Conservation (phyloP, 2,113 vertebrate species). For the Balaeniceps rex region DNA sequence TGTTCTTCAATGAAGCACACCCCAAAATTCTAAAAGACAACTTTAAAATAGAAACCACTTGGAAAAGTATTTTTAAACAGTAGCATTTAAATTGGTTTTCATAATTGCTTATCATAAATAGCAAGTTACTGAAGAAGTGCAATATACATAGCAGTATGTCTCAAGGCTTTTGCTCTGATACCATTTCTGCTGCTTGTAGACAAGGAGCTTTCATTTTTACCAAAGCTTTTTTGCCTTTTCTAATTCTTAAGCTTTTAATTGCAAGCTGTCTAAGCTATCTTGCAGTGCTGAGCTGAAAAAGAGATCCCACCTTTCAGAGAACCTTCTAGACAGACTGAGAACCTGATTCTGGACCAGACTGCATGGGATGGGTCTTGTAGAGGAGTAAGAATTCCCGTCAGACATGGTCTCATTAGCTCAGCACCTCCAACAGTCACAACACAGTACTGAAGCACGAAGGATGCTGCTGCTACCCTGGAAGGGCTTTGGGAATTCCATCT, state of each 20-base stretch:
- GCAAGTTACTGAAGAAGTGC: background rate
- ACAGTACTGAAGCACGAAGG: background rate
- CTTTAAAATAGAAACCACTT: background rate
- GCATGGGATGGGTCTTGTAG: background rate
- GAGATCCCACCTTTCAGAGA: background rate
- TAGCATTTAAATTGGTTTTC: background rate
- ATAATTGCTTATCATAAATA: background rate
- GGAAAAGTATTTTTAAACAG: background rate
- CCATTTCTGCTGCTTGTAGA: background rate
- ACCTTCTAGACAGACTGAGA: background rate
- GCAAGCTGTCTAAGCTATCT: background rate
- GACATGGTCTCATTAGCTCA: background rate
- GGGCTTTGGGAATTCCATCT: background rate
- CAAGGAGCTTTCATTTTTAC: background rate
- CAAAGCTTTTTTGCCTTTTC: background rate
- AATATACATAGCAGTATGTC: background rate
- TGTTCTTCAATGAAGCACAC: background rate
- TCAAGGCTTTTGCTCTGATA: background rate
- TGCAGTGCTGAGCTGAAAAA: background rate
- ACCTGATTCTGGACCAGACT: background rate
- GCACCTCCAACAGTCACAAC: background rate
- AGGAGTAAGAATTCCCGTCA: background rate
- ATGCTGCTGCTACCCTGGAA: background rate
- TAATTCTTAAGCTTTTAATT: background rate
- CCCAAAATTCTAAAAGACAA: background rate